Conservation (phyloP, 2,888 invertebrate genomes). For the Napeogenes sylphis region DNA sequence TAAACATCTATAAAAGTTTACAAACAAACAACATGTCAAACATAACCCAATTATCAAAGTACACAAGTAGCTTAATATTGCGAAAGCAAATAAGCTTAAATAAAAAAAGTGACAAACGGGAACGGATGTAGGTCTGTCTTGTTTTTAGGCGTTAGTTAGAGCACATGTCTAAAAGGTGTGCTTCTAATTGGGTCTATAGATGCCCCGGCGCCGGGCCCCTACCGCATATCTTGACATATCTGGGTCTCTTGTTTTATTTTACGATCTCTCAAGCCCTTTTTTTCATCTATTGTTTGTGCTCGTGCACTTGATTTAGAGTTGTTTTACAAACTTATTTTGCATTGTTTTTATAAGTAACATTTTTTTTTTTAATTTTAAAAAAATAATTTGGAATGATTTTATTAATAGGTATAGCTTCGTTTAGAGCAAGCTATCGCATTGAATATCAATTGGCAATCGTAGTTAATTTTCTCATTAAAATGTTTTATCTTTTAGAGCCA, state of each 20-base stretch:
- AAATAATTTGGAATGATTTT: background rate
- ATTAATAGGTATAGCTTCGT: background rate
- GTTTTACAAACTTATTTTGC: slow-evolving; percentile 58
- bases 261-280: slow-evolving; percentile 69
- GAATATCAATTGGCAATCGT: background rate
- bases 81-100: slow-evolving; percentile 18
- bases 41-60: slow-evolving; percentile 9
- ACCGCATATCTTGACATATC: slow-evolving; percentile 76
- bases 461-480: background rate
- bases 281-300: slow-evolving; percentile 64
- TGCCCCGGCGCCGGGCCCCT: slow-evolving; percentile 56
- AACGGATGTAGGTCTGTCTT: slow-evolving; percentile 65
- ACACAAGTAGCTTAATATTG: slow-evolving; percentile 25
- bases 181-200: slow-evolving; percentile 74
- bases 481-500: background rate
- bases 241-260: slow-evolving; percentile 76
- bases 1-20: background rate
- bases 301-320: slow-evolving; percentile 63
- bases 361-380: background rate
- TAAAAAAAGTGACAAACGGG: slow-evolving; percentile 61
- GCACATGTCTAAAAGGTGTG: slow-evolving; percentile 77
- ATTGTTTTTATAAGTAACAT: slow-evolving; percentile 39
- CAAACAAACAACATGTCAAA: slow-evolving; percentile 2
- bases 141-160: slow-evolving; percentile 68
- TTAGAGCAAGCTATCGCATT: background rate